Conservation (phyloP, 2,797 vertebrate genomes). For the Eupleurogrammus muticus region DNA sequence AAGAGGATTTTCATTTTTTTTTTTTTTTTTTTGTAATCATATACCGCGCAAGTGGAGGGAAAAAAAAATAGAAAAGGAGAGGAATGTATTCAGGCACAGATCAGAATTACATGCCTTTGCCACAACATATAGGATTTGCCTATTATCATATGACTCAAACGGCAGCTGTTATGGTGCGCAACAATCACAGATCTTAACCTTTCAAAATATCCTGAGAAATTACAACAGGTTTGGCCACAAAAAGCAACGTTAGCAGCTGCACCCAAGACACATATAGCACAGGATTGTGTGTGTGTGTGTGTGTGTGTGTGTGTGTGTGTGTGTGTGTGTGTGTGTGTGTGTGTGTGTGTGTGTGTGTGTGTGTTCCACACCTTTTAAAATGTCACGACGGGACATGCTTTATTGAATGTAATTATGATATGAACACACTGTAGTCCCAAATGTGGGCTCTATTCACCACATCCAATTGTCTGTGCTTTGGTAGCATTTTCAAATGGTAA, state of each 20-base stretch:
- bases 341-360: not conserved
- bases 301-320: not conserved
- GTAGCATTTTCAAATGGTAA: constrained; percentile 62
- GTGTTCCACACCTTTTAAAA: constrained; percentile 47
- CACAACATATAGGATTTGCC: constrained; percentile 8
- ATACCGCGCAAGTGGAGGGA: not conserved
- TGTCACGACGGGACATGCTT: constrained; percentile 49
- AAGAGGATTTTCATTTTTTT: not conserved
- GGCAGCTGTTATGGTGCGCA: constrained; percentile 5
- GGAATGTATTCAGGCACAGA: constrained; percentile 11
- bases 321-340: not conserved
- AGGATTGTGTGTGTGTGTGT: constrained; percentile 10
- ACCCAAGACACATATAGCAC: constrained; percentile 13
- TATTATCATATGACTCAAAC: constrained; percentile 18
- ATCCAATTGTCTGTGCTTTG: constrained; percentile 57
- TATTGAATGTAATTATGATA: constrained; percentile 58
- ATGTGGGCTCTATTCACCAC: constrained; percentile 33
- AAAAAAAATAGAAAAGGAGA: not conserved
- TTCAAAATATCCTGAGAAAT: constrained; percentile 45
- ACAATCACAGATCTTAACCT: constrained; percentile 48
- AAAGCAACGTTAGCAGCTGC: constrained; percentile 25
- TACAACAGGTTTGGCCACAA: not conserved
- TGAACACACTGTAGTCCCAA: constrained; percentile 34
- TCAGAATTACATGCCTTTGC: constrained; percentile 8
- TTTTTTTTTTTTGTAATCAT: not conserved